Evolutionary conservation across 2,113 vertebrate genomes (phyloP).

Genomic region (Narcine bancroftii): DNA sequence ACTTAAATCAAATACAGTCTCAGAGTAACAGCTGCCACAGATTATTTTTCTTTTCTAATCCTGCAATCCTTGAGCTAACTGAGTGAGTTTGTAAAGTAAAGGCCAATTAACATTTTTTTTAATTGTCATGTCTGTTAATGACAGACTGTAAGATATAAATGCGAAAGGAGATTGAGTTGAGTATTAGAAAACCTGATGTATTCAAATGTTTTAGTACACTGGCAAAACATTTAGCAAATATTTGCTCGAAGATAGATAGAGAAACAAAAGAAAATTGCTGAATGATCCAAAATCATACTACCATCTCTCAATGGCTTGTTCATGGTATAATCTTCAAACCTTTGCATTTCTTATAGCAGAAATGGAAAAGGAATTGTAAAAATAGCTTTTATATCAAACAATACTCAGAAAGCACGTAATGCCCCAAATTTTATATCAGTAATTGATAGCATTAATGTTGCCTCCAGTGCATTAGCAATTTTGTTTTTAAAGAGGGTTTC

Average conservation of each 20-base stretch:
- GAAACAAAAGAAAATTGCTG: no score
- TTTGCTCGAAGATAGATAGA: no score
- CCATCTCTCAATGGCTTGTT: no score
- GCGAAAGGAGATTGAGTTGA: background rate
- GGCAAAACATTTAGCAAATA: no score
- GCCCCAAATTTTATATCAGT: background rate
- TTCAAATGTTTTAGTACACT: background rate
- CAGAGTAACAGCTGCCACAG: background rate
- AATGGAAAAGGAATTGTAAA: background rate
- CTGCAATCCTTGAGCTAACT: background rate
- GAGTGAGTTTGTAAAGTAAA: background rate
- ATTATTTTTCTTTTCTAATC: background rate
- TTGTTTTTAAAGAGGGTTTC: background rate
- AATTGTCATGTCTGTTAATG: background rate
- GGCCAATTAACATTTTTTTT: background rate
- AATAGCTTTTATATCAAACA: no score
- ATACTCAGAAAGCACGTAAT: background rate
- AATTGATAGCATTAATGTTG: background rate
- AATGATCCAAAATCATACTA: no score
- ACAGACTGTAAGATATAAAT: background rate
- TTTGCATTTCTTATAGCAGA: background rate
- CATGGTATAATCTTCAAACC: no score
- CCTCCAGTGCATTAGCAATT: background rate
- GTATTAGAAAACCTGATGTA: background rate
- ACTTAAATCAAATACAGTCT: background rate